Evolutionary conservation across 2,797 vertebrate species (phyloP), one percentile per base, ranked within the genome.

Genomic region (Alectoris magna): DNA sequence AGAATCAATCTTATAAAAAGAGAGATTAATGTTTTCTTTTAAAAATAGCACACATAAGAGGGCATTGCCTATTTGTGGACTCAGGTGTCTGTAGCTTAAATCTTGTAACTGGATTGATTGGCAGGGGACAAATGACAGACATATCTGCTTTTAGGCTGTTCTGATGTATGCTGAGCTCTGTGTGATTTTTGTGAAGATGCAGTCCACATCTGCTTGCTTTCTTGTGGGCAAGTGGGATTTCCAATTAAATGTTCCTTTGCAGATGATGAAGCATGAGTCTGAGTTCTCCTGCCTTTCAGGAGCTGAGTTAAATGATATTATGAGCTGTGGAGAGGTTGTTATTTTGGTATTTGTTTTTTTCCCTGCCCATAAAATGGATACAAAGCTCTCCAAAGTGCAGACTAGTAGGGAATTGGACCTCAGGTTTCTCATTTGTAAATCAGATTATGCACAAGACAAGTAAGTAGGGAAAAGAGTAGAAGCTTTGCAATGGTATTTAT

Each of bases 121-220:
- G 10, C 1, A 9, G 9, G 7, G 7, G 11, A 1, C 4, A 11
- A n/a, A n/a, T 21, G 19, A 9, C 22, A 23, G n/a, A 15, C 22
- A 23, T 34, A 14, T 13, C 21, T 36, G 13, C 21, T 34, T 59
- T 59, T 34, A 36, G n/a, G 13, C 56, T 59, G 21, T 36, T 59
- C 21, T 59, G n/a, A 34, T 36, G 9, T 66, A 4, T 64, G 17
- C 24, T 71, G 55, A 85, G 71, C 9, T 36, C 14, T 19, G 3
- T 10, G 2, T 71, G 27, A 53, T 27, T 70, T 24, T 70, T 70
- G 59, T 67, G 43, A 43, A 26, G 1, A 21, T 49, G 0, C 2
- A 14, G 27, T 38, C 29, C 16, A 36, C 19, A 64, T 10, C 38
- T 38, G 4, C n/a, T 72, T 64, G 17, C 53, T 11, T 62, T 74